Percentiles rank a stretch among this genome's conserved stretches.
Conservation (phyloP, 1,140 invertebrate genomes). For the Diorhabda sublineata region DNA sequence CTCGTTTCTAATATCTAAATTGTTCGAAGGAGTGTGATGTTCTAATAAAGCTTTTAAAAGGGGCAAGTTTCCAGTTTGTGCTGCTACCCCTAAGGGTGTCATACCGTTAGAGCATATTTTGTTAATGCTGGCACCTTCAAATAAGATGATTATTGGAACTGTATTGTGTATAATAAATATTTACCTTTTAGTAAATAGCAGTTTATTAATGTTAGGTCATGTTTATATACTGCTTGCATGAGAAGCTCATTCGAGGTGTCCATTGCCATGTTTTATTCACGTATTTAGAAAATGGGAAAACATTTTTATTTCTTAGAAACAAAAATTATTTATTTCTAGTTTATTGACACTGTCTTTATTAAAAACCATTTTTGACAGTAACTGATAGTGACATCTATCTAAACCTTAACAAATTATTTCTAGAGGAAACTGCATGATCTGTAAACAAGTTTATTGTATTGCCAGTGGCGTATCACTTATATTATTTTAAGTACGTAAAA, state of each 20-base stretch:
- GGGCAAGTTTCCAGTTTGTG: slow-evolving; percentile 47
- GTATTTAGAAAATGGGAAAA: no score
- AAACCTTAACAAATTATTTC: no score
- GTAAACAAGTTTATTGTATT: no score
- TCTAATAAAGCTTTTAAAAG: slow-evolving; percentile 47
- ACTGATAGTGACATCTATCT: not conserved
- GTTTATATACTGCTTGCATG: slow-evolving; percentile 41
- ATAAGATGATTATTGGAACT: not conserved
- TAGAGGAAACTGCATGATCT: no score
- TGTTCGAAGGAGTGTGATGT: slow-evolving; percentile 35
- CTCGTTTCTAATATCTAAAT: slow-evolving; percentile 24
- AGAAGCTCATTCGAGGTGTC: slow-evolving; percentile 37
- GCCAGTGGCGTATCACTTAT: no score
- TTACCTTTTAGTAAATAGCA: slow-evolving; percentile 31
- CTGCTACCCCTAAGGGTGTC: slow-evolving; percentile 49
- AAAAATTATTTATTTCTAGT: not conserved
- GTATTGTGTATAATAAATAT: slow-evolving; percentile 10
- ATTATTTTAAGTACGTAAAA: no score
- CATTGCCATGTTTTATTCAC: slow-evolving; percentile 14
- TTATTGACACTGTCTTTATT: not conserved
- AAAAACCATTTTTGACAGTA: not conserved
- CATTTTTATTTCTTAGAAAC: no score
- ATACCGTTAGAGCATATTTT: slow-evolving; percentile 48
- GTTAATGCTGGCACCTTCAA: slow-evolving; percentile 50
- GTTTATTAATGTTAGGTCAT: slow-evolving; percentile 37